Conservation (phyloP, 2,797 vertebrate genomes). For the Ficedula albicollis region DNA sequence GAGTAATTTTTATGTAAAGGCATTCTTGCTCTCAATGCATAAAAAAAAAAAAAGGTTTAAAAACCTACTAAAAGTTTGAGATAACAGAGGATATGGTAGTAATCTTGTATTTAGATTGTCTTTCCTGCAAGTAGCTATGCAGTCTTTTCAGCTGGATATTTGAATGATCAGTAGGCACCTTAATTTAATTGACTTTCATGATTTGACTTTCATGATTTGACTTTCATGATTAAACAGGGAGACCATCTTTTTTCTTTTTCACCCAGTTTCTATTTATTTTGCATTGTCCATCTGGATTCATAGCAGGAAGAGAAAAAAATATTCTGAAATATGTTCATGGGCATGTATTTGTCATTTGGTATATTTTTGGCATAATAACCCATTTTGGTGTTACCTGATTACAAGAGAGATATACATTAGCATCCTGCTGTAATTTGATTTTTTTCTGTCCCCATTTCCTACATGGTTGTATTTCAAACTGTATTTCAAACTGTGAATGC, state of each 20-base stretch:
- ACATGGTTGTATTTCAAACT: not conserved
- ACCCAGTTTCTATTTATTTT: conserved; percentile 21
- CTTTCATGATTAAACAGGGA: not conserved
- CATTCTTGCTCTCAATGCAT: not conserved
- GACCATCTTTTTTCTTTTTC: not conserved
- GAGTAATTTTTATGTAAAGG: not conserved
- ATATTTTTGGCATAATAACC: not conserved
- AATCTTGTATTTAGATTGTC: not conserved
- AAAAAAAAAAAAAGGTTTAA: not conserved
- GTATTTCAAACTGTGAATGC: not conserved
- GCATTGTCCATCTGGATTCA: not conserved
- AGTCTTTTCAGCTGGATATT: not conserved
- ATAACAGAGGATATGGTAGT: not conserved
- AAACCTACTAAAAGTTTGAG: not conserved
- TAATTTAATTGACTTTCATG: not conserved
- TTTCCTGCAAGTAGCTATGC: not conserved
- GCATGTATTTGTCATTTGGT: not conserved
- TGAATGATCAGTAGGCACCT: not conserved
- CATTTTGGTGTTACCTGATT: not conserved
- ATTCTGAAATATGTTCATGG: not conserved
- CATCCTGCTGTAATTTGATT: not conserved
- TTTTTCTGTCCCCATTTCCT: conserved; percentile 1
- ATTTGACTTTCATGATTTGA: too few species aligned
- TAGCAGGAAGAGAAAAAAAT: not conserved
- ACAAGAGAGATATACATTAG: not conserved